phyloP scores from a whole-genome alignment of 2,888 invertebrate species.

The Eristalinus sepulchralis region DNA sequence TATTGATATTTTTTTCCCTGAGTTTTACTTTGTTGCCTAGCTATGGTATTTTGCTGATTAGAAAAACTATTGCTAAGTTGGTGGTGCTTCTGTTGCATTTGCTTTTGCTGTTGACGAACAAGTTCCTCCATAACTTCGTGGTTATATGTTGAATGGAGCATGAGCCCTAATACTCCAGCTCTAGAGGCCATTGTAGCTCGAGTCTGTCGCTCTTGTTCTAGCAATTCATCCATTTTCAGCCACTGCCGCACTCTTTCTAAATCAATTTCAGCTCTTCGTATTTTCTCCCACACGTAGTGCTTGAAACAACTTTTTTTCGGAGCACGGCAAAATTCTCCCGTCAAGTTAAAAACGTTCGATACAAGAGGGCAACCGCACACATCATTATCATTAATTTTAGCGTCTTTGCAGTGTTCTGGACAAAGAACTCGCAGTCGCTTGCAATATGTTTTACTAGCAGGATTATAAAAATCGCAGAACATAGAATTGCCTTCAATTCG shows the following conservation, averaged over 20 bases:
- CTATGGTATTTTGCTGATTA: neutral
- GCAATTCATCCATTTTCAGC: slow-evolving; percentile 95
- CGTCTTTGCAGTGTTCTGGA: slow-evolving; percentile 98
- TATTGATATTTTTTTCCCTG: neutral
- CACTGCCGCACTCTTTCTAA: slow-evolving; percentile 96
- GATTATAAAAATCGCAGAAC: slow-evolving; percentile 98
- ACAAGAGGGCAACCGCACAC: slow-evolving; percentile 97
- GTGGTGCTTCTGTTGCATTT: slow-evolving; percentile 74
- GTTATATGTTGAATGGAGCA: slow-evolving; percentile 98
- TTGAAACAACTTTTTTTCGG: slow-evolving; percentile 95
- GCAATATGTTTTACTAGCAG: slow-evolving; percentile 94
- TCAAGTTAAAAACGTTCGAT: slow-evolving; percentile 90
- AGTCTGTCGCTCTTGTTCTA: slow-evolving; percentile 95
- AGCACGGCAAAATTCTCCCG: slow-evolving; percentile 92
- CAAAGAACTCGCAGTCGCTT: slow-evolving; percentile 97
- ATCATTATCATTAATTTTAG: slow-evolving; percentile 91
- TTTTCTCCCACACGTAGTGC: slow-evolving; percentile 98
- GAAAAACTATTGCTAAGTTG: slow-evolving; percentile 36
- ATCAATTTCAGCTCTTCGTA: slow-evolving; percentile 96
- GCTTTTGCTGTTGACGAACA: slow-evolving; percentile 79
- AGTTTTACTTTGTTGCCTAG: neutral
- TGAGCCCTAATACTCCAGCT: slow-evolving; percentile 94
- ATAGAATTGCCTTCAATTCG: slow-evolving; percentile 97
- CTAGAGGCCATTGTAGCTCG: slow-evolving; percentile 87
- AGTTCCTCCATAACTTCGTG: slow-evolving; percentile 93